Evolutionary conservation across 2,888 invertebrate genomes (phyloP).

Genomic region (Physocephala rufipes): DNA sequence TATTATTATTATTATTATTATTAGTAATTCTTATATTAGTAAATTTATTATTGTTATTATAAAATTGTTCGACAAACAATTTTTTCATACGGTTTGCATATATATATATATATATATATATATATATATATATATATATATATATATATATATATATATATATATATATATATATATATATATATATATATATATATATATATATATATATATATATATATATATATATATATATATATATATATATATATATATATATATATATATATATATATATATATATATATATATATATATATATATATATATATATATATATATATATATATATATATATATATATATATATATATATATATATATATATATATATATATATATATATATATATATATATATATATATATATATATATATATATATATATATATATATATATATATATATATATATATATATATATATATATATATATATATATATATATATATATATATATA

Average conservation of each 20-base stretch:
- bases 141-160: conserved; percentile 39
- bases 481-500: no score
- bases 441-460: no score
- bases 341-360: no score
- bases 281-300: no score
- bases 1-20: conserved; percentile 38
- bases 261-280: no score
- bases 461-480: no score
- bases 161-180: conserved; percentile 49
- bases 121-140: conserved; percentile 48
- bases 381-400: no score
- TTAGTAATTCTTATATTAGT: conserved; percentile 29
- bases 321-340: no score
- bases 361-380: no score
- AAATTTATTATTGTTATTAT: conserved; percentile 16
- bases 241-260: neutral
- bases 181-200: conserved; percentile 47
- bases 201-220: conserved; percentile 44
- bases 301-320: no score
- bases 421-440: no score
- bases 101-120: conserved; percentile 33
- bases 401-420: no score
- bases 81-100: conserved; percentile 35
- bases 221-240: conserved; percentile 51
- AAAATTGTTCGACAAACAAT: conserved; percentile 24